A percentile compares a stretch with the other conserved stretches of the same genome.
These are phyloP conservation scores for Cephus pulcher DNA, from an alignment of 2,888 invertebrate genomes.

Conservation along the genomic window DNA sequence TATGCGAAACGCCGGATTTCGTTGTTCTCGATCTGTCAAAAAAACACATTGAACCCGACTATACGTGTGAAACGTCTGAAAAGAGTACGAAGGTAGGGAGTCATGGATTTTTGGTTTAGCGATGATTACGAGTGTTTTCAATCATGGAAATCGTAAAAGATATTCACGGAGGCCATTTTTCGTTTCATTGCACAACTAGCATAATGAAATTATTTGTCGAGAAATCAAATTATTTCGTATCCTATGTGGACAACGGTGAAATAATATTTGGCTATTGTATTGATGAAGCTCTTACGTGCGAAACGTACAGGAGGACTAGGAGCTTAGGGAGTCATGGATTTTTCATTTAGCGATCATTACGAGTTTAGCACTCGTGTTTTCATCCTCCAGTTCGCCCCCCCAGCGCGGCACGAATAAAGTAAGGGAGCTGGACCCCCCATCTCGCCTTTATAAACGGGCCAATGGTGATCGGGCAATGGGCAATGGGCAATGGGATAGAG, in stretches of 20 bases:
- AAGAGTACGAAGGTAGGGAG: not conserved
- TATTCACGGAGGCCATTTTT: not conserved
- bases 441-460: conserved; percentile 60
- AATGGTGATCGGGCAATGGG: conserved; percentile 46
- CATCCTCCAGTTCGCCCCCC: conserved; percentile 50
- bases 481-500: conserved; percentile 42
- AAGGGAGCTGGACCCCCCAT: conserved; percentile 61
- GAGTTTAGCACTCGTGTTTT: conserved; percentile 60
- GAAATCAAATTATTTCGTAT: not conserved
- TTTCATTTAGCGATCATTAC: conserved; percentile 58
- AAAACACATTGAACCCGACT: no score
- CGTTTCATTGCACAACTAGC: not conserved
- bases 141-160: not conserved
- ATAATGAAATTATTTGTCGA: not conserved
- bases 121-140: conserved; percentile 60
- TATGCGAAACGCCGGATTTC: no score
- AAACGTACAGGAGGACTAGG: not conserved
- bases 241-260: not conserved
- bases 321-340: conserved; percentile 11
- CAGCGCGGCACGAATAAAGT: conserved; percentile 47
- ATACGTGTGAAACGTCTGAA: not conserved
- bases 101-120: conserved; percentile 40
- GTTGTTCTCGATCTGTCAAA: no score
- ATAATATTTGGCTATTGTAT: not conserved
- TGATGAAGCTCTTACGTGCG: not conserved